These are phyloP conservation scores for Rhagoletis zephyria DNA, from an alignment of 1,140 invertebrate species.

Conservation along the genomic window DNA sequence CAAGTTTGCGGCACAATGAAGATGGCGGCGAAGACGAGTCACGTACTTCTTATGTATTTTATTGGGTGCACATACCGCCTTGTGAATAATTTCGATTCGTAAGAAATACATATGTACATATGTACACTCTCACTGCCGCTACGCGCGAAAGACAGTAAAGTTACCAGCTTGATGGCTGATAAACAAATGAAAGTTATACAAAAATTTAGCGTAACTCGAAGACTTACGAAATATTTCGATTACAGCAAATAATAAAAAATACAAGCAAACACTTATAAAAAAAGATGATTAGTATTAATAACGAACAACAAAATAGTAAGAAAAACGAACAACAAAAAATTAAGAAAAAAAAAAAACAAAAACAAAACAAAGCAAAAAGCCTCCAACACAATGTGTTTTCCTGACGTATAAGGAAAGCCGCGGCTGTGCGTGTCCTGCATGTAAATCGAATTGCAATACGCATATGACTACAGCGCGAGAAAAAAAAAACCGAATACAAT, in stretches of 20 bases:
- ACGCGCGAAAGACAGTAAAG: background rate
- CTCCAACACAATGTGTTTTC: constrained; percentile 6
- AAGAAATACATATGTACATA: background rate
- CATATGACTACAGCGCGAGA: background rate
- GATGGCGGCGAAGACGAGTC: background rate
- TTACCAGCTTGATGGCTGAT: background rate
- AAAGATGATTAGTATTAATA: constrained; percentile 28
- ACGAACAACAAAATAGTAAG: background rate
- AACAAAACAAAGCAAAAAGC: background rate
- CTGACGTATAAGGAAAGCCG: constrained; percentile 42
- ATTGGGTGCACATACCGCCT: background rate
- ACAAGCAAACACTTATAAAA: background rate
- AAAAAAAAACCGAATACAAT: background rate
- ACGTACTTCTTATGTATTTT: background rate
- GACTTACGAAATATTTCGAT: constrained; percentile 13
- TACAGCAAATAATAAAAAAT: constrained; percentile 18
- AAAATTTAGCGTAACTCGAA: background rate
- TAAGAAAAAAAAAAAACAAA: background rate
- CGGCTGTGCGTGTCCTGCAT: constrained; percentile 44
- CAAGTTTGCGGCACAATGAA: too few relatives aligned
- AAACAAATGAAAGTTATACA: constrained; percentile 39
- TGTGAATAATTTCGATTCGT: constrained; percentile 10
- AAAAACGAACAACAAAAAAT: background rate
- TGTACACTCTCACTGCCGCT: background rate
- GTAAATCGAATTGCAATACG: background rate